A percentile compares a stretch with the other conserved stretches of the same genome.
Evolutionary conservation across 2,888 invertebrate species (phyloP).

Genomic region (Penaeus monodon): DNA sequence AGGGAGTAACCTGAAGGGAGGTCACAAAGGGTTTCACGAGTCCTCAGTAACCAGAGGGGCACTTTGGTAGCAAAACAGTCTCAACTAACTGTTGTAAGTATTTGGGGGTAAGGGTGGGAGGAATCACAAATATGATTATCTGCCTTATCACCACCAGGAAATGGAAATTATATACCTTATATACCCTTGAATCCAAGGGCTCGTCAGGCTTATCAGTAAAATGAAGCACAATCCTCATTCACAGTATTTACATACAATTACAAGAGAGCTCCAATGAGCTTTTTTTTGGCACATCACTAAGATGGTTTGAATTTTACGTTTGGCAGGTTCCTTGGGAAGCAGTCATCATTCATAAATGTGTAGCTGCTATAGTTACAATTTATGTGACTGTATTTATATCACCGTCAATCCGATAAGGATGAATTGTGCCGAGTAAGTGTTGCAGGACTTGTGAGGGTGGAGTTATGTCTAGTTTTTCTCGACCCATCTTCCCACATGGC

Average conservation of each 20-base stretch:
- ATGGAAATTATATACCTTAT: conserved; percentile 31
- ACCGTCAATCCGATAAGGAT: conserved; percentile 58
- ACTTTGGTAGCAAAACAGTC: conserved; percentile 18
- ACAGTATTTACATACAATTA: conserved; percentile 32
- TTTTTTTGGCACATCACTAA: conserved; percentile 35
- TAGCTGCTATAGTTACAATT: not conserved
- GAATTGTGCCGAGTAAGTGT: conserved; percentile 60
- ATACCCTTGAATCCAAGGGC: conserved; percentile 28
- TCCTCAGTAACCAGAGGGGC: conserved; percentile 42
- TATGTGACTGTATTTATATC: not conserved
- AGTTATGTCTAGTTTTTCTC: conserved; percentile 86
- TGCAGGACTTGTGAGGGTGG: conserved; percentile 72
- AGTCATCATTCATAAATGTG: conserved; percentile 16
- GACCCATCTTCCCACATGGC: conserved; percentile 76
- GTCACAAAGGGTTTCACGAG: conserved; percentile 24
- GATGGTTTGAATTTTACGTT: conserved; percentile 34
- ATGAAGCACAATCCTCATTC: conserved; percentile 23
- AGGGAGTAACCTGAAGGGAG: conserved; percentile 8
- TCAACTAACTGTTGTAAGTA: conserved; percentile 3
- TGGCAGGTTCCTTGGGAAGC: conserved; percentile 35
- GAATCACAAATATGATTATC: conserved; percentile 46
- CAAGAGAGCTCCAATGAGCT: conserved; percentile 35
- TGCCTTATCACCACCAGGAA: conserved; percentile 26
- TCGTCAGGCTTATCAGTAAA: conserved; percentile 32
- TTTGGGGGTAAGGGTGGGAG: conserved; percentile 4